Base-by-base conservation (phyloP, 2,888 invertebrate species). In the Lycocerus yunnanus region DNA sequence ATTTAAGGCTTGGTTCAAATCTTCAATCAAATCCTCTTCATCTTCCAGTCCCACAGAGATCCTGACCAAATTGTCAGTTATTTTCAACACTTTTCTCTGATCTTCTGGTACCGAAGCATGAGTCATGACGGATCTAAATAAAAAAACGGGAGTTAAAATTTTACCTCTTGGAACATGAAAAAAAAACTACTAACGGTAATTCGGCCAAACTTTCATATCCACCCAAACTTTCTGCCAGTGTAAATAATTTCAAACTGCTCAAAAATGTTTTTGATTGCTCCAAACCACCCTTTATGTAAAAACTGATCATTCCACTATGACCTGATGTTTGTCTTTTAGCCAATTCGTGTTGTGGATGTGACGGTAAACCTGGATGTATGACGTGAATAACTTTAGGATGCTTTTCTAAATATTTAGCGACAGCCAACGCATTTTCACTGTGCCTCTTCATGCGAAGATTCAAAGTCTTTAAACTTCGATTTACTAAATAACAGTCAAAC, bases 161-260 rank as follows among this genome's bases (percentile, higher is more conserved):
- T 21, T 14, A 20, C 20, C 5, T 21, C 24, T 6, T n/a, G 4
- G 20, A n/a, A 0, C 3, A 59, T 14, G 3, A 18, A 13, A 20
- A n/a, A 15, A 76, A n/a, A n/a, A n/a, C n/a, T n/a, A 91, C 94
- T 92, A 89, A 96, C 94, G 98, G 98, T 79, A 98, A 89, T 89
- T 98, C 97, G 3, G 97, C 96, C 78, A 99, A 90, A 84, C 97
- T 97, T 85, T 99, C 98, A 83, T 94, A 97, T 72, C 98, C 98
- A 67, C 99, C 99, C 75, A 99, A 90, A 84, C 97, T 98, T 86
- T 98, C 98, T 4, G 98, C 98, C 69, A 97, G 87, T 0, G 91
- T 92, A 86, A 98, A 97, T 18, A 97, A 81, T 88, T 96, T 93
- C 24, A 97, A 87, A 6, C 91, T 86, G 80, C 91, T 90, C 16